These are phyloP conservation scores for Trichogramma evanescens DNA, from an alignment of 2,888 invertebrate species.

Conservation along the genomic window DNA sequence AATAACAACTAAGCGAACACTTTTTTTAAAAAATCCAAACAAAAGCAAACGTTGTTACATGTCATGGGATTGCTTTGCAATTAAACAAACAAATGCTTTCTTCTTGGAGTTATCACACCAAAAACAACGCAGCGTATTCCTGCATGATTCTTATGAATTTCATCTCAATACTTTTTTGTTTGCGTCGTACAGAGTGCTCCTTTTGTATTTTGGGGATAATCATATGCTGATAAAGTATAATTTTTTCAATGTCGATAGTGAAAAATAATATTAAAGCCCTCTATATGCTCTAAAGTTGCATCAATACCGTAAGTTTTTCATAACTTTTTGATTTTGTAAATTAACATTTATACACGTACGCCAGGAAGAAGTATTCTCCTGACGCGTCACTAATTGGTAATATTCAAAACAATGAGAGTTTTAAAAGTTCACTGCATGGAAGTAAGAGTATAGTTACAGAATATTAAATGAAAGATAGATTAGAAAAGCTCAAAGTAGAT, in stretches of 20 bases:
- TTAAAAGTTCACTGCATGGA: no score
- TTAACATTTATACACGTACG: no score
- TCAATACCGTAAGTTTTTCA: no score
- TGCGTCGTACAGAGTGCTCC: conserved; percentile 24
- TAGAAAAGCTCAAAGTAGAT: no score
- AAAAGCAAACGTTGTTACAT: conserved; percentile 10
- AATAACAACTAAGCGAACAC: conserved; percentile 4
- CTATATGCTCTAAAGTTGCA: conserved; percentile 1
- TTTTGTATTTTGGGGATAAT: conserved; percentile 11
- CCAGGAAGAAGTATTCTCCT: no score
- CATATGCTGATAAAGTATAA: background rate
- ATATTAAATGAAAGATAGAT: no score
- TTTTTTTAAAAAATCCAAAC: conserved; percentile 3
- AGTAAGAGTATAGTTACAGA: no score
- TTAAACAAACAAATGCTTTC: background rate
- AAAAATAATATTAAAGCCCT: conserved; percentile 11
- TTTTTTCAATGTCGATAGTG: background rate
- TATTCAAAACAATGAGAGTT: no score
- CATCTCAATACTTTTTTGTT: background rate
- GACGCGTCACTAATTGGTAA: no score
- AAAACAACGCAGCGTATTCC: background rate
- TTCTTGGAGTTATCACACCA: background rate
- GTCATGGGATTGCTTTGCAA: conserved; percentile 10
- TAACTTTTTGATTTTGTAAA: no score
- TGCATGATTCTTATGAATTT: background rate